Conservation (phyloP, 2,797 vertebrate species). For the Salarias fasciatus region DNA sequence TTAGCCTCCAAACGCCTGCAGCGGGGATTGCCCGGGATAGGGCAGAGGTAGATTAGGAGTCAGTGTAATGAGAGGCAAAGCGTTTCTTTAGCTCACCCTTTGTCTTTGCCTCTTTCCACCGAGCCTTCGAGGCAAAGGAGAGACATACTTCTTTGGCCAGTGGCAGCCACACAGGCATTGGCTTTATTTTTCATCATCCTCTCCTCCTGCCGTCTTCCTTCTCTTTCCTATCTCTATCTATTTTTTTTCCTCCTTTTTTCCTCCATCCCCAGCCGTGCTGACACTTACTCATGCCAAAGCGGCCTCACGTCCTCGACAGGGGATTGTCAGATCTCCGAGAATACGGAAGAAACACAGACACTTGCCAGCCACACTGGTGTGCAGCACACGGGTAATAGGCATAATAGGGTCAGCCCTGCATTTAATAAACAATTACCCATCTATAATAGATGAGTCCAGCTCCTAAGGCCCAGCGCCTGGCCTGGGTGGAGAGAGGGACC, state of each 20-base stretch:
- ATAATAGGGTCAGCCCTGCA: slow-evolving; percentile 87
- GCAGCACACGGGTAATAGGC: slow-evolving; percentile 74
- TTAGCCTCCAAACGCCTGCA: slow-evolving; percentile 72
- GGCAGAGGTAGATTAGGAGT: slow-evolving; percentile 81
- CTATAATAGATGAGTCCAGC: slow-evolving; percentile 85
- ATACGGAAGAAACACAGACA: slow-evolving; percentile 72
- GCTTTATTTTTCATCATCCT: slow-evolving; percentile 75
- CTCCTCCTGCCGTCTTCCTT: slow-evolving; percentile 53
- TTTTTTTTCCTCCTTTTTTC: slow-evolving; percentile 18
- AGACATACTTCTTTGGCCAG: slow-evolving; percentile 65
- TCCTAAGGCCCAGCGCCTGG: slow-evolving; percentile 74
- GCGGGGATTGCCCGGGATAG: slow-evolving; percentile 79
- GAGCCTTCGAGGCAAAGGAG: slow-evolving; percentile 60
- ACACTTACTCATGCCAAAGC: slow-evolving; percentile 50
- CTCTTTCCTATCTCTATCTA: slow-evolving; percentile 36
- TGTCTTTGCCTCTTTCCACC: slow-evolving; percentile 72
- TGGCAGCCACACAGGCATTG: slow-evolving; percentile 66
- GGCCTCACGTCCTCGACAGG: slow-evolving; percentile 60
- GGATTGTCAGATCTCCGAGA: slow-evolving; percentile 75
- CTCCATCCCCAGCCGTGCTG: slow-evolving; percentile 34
- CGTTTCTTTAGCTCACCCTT: slow-evolving; percentile 74
- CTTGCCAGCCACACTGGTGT: slow-evolving; percentile 51
- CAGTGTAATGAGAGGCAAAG: slow-evolving; percentile 79
- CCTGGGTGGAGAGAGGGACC: slow-evolving; percentile 58
- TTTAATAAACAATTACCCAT: slow-evolving; percentile 91